phyloP scores from a whole-genome alignment of 2,113 vertebrate genomes.

The Phainopepla nitens region DNA sequence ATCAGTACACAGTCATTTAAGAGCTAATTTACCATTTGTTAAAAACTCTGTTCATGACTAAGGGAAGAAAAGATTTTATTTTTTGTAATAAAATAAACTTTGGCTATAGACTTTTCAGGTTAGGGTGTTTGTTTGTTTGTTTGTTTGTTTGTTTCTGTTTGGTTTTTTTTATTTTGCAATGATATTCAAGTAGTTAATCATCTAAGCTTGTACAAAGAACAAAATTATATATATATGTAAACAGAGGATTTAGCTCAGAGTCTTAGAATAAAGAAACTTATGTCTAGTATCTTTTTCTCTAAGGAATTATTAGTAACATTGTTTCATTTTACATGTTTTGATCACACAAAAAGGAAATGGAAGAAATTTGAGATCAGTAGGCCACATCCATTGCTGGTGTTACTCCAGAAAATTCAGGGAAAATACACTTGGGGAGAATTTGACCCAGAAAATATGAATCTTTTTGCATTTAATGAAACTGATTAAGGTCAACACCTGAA shows the following conservation, averaged over 20 bases:
- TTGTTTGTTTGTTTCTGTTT: too few species aligned
- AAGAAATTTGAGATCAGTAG: conserved; percentile 7
- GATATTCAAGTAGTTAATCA: neutral
- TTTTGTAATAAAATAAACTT: neutral
- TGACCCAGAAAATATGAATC: conserved; percentile 43
- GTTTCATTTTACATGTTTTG: neutral
- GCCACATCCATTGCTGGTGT: neutral
- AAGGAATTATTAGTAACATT: neutral
- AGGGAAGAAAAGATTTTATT: neutral
- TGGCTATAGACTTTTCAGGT: neutral
- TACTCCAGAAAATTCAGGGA: neutral
- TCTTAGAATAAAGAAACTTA: neutral
- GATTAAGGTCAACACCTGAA: conserved; percentile 28
- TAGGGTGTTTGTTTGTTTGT: neutral
- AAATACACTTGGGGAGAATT: neutral
- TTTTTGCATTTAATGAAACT: conserved; percentile 26
- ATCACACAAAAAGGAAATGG: neutral
- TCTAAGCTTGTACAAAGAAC: neutral
- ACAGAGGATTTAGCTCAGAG: neutral
- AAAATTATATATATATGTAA: neutral
- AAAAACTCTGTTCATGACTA: neutral
- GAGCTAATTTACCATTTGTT: neutral
- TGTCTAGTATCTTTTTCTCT: neutral
- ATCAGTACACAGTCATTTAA: neutral
- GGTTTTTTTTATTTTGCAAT: neutral